A percentile compares a stretch with the other conserved stretches of the same genome.
Conservation (phyloP, 2,888 invertebrate genomes). For the Alsophila aescularia region DNA sequence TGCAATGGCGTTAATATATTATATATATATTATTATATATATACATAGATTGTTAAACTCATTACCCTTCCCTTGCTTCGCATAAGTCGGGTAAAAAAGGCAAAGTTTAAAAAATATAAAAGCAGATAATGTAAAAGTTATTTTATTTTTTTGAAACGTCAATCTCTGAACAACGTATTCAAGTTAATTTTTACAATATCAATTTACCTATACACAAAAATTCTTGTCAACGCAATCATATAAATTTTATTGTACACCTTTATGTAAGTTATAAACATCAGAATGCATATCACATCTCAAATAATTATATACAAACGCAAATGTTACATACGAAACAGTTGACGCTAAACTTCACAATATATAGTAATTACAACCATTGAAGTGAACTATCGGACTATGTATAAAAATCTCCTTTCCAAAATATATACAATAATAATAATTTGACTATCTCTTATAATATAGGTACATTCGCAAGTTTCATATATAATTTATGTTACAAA, state of each 20-base stretch:
- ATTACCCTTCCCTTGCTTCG: no score
- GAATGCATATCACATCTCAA: slow-evolving; percentile 79
- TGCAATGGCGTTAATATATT: no score
- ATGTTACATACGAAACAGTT: slow-evolving; percentile 56
- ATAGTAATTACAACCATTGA: slow-evolving; percentile 57
- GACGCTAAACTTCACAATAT: slow-evolving; percentile 62
- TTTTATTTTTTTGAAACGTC: slow-evolving; percentile 80
- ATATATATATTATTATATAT: no score
- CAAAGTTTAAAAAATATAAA: slow-evolving; percentile 22
- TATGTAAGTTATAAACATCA: slow-evolving; percentile 73
- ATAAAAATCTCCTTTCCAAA: slow-evolving; percentile 79
- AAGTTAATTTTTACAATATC: slow-evolving; percentile 80
- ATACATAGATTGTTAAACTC: no score
- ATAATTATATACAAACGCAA: slow-evolving; percentile 71
- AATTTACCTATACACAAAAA: slow-evolving; percentile 74
- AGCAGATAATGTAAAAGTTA: slow-evolving; percentile 72
- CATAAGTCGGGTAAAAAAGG: no score
- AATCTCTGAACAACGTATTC: slow-evolving; percentile 79
- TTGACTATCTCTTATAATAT: slow-evolving; percentile 72
- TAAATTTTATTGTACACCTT: slow-evolving; percentile 77
- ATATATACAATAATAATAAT: slow-evolving; percentile 70
- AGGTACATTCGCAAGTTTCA: slow-evolving; percentile 68
- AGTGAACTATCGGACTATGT: slow-evolving; percentile 72
- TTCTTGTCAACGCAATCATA: slow-evolving; percentile 78
- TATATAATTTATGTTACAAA: slow-evolving; percentile 71